Percentiles rank a stretch among this genome's conserved stretches.
These are phyloP conservation scores for Vimba vimba DNA, from an alignment of 2,113 vertebrate species.

Conservation along the genomic window DNA sequence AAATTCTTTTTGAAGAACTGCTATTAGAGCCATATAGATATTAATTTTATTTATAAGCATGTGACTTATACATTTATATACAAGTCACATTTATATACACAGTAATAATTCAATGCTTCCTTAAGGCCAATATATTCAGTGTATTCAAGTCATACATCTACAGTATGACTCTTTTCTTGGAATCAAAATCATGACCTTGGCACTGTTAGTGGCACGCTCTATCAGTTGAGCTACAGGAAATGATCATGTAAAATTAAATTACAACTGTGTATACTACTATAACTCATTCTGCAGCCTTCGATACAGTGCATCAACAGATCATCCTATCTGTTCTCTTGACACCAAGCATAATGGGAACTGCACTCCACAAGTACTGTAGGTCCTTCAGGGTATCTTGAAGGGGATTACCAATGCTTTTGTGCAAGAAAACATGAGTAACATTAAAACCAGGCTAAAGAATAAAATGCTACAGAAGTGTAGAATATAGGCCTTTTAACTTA, in stretches of 20 bases:
- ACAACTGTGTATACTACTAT: neutral
- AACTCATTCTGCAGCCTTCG: neutral
- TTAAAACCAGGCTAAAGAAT: neutral
- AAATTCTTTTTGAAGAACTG: neutral
- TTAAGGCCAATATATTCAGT: neutral
- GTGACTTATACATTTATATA: neutral
- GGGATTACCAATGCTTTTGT: neutral
- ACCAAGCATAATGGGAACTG: neutral
- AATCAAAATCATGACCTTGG: neutral
- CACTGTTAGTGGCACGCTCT: neutral
- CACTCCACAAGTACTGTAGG: neutral
- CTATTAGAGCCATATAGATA: neutral
- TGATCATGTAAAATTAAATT: neutral
- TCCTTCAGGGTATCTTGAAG: neutral
- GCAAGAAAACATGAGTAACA: neutral
- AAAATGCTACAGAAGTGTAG: slow-evolving; percentile 9
- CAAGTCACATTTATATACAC: neutral
- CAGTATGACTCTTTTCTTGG: neutral
- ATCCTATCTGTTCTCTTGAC: neutral
- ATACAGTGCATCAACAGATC: neutral
- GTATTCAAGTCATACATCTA: neutral
- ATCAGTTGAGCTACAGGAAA: neutral
- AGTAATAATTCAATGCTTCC: neutral
- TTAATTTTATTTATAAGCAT: neutral
- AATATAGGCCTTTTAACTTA: slow-evolving; percentile 32